Conservation (phyloP, 2,797 vertebrate species). For the Microcaecilia unicolor region DNA sequence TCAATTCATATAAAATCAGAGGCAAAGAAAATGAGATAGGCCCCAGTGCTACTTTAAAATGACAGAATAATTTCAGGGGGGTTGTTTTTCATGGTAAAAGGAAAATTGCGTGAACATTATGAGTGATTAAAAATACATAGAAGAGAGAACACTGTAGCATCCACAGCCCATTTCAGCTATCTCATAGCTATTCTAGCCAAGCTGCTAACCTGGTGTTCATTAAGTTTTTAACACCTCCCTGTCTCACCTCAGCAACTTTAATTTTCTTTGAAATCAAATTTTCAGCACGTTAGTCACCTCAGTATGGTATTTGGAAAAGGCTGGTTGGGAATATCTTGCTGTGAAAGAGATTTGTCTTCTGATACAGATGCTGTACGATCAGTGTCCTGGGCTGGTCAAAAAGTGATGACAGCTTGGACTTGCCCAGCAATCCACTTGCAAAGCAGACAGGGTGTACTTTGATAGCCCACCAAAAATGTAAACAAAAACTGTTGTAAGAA, state of each 20-base stretch:
- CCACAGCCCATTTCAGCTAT: conserved; percentile 4
- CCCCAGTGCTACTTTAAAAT: too few relatives aligned
- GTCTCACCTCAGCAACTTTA: conserved; percentile 19
- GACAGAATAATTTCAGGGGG: too few relatives aligned
- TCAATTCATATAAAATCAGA: too few relatives aligned
- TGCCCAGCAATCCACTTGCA: too few relatives aligned
- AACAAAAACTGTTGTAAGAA: too few relatives aligned
- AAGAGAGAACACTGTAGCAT: background rate
- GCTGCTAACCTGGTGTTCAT: conserved; percentile 10
- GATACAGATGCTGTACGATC: too few relatives aligned
- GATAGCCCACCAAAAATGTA: too few relatives aligned
- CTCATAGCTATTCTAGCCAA: conserved; percentile 5
- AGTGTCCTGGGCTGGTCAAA: too few relatives aligned
- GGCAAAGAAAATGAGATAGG: too few relatives aligned
- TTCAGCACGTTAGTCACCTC: conserved; percentile 11
- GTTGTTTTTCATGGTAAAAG: background rate
- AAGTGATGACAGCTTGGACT: too few relatives aligned
- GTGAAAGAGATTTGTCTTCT: background rate
- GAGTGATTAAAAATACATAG: conserved; percentile 18
- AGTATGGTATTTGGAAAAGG: background rate
- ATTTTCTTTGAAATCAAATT: conserved; percentile 26
- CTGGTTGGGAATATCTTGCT: background rate
- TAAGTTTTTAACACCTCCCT: conserved; percentile 19
- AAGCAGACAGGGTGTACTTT: too few relatives aligned
- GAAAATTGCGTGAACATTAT: background rate